Base-by-base conservation (phyloP, 2,113 vertebrate species). In the Zootoca vivipara region DNA sequence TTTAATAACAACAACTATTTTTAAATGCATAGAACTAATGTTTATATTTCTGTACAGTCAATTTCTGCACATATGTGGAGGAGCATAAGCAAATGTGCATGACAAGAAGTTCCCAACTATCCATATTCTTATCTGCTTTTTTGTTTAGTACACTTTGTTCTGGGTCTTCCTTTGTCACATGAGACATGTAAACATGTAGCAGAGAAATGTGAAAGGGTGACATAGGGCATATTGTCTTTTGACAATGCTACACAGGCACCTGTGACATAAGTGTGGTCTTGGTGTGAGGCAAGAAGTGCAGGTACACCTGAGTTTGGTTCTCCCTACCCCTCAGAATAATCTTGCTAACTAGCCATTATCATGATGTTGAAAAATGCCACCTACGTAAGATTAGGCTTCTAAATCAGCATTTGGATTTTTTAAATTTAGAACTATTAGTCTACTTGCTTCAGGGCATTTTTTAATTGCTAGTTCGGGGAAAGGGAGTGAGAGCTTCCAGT, bases 401-500 rank as follows among this genome's bases (percentile, higher is more conserved):
- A 64, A 77, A 30, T 77, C 28, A 0, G 0, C 56, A 2, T 77
- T 40, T 33, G 35, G 82, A 85, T 77, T 46, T 33, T 35, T 64
- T 58, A 7, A 67, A 90, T 85, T 82, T 81, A 62, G 89, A 78
- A 35, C 40, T 86, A 16, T 67, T 86, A 40, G 15, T 33, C 52
- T 0, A 0, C 38, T 91, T 78, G 42, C 52, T 82, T 24, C 46
- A 46, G 75, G 73, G 38, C 77, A 87, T 10, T 33, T 69, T 33
- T 64, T 78, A 64, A 78, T 28, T 2, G 74, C 40, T 85, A 62
- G 24, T 30, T 83, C 85, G 85, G 24, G 72, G 67, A 70, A 78
- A 46, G 30, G 64, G 0, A 1, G 2, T 64, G 81, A 70, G 82
- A 90, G 77, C 81, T 82, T 30, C 42, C 81, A 24, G 35, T 2